Evolutionary conservation across 2,113 vertebrate species (phyloP).

Genomic region (Marmota flaviventris): DNA sequence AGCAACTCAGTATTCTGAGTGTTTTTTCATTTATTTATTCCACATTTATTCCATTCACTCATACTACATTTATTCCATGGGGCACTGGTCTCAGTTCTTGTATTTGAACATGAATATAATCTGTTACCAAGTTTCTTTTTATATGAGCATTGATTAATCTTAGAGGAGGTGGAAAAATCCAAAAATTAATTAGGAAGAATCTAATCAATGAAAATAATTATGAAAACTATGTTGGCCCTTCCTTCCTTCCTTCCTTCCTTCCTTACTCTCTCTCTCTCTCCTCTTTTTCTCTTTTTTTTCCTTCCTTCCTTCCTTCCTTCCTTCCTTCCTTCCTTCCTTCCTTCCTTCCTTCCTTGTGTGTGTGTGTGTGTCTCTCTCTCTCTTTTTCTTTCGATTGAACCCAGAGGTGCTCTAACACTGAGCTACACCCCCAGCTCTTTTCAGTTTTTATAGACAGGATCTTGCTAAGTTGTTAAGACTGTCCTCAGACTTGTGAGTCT

Average conservation of each 20-base stretch:
- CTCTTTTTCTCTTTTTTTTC: too few relatives aligned
- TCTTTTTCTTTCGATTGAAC: too few relatives aligned
- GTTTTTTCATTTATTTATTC: conserved; percentile 9
- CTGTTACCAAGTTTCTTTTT: conserved; percentile 44
- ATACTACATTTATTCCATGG: not conserved
- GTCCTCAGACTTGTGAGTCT: too few relatives aligned
- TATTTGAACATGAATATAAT: not conserved
- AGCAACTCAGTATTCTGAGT: not conserved
- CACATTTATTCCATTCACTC: too few relatives aligned
- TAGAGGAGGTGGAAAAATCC: not conserved
- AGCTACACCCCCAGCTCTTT: too few relatives aligned
- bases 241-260: not conserved
- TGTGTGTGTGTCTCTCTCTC: too few relatives aligned
- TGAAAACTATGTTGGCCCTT: not conserved
- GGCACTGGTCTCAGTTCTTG: not conserved
- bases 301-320: too few relatives aligned
- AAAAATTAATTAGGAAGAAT: conserved; percentile 21
- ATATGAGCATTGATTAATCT: conserved; percentile 41
- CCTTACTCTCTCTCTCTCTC: fast-evolving
- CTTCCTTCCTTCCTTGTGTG: too few relatives aligned
- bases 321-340: too few relatives aligned
- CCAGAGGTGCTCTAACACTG: too few relatives aligned
- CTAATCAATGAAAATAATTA: not conserved
- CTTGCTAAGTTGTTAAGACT: too few relatives aligned
- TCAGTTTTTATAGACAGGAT: too few relatives aligned